phyloP scores from a whole-genome alignment of 1,140 invertebrate species.

The Apis cerana region DNA sequence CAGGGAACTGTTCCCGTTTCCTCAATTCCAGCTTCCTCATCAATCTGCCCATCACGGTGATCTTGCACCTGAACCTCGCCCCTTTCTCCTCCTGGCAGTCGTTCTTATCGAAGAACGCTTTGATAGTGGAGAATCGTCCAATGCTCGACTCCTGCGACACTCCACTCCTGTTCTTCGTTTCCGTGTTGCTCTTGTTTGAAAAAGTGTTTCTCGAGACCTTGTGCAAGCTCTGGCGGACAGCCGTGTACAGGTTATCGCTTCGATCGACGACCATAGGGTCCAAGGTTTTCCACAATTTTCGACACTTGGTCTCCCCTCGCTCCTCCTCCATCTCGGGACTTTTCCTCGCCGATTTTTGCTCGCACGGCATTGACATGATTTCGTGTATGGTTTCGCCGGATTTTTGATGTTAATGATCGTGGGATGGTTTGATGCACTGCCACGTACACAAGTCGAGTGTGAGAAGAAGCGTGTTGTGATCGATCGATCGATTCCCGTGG shows the following conservation, averaged over 20 bases:
- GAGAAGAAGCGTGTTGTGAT: too few species aligned
- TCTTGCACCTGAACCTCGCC: too few species aligned
- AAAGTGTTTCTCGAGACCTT: background rate
- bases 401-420: too few species aligned
- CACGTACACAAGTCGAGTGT: too few species aligned
- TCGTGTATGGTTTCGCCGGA: too few species aligned
- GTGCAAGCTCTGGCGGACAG: slow-evolving; percentile 20
- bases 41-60: background rate
- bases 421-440: too few species aligned
- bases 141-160: slow-evolving; percentile 22
- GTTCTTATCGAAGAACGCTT: slow-evolving; percentile 14
- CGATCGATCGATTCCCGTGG: background rate
- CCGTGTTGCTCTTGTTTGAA: background rate
- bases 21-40: background rate
- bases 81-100: background rate
- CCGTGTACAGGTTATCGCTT: slow-evolving; percentile 20
- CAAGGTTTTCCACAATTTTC: slow-evolving; percentile 27
- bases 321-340: background rate
- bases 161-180: background rate
- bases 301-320: background rate
- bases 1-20: background rate
- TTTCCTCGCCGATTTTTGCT: too few species aligned
- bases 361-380: too few species aligned
- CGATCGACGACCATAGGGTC: background rate
- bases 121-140: slow-evolving; percentile 10